phyloP scores from a whole-genome alignment of 1,140 invertebrate species.

The Trichonephila clavata region DNA sequence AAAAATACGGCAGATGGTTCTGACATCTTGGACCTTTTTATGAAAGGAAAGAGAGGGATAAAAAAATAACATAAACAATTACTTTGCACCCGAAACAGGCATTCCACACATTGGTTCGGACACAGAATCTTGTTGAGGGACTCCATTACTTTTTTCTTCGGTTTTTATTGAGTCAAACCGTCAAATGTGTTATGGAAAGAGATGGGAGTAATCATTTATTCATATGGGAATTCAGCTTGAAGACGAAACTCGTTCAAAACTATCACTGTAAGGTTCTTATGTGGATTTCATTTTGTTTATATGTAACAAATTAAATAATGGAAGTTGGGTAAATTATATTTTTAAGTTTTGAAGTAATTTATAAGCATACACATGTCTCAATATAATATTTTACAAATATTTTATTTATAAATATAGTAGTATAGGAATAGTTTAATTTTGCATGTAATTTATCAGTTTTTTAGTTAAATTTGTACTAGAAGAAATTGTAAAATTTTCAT shows the following conservation, averaged over 20 bases:
- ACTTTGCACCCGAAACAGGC: slow-evolving; percentile 36
- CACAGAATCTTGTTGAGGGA: slow-evolving; percentile 1
- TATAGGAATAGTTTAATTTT: too few relatives aligned
- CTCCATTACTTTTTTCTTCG: neutral
- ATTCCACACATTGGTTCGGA: slow-evolving; percentile 38
- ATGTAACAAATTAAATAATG: too few relatives aligned
- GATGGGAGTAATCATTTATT: neutral
- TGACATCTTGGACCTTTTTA: slow-evolving; percentile 44
- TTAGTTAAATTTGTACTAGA: too few relatives aligned
- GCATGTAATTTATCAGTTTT: too few relatives aligned
- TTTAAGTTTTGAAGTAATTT: too few relatives aligned
- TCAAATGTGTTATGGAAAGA: neutral
- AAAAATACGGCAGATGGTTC: slow-evolving; percentile 51
- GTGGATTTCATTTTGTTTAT: too few relatives aligned
- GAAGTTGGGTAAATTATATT: too few relatives aligned
- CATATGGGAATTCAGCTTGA: neutral
- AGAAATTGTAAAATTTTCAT: too few relatives aligned
- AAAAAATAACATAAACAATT: slow-evolving; percentile 54
- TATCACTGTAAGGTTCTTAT: neutral
- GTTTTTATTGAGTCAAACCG: slow-evolving; percentile 38
- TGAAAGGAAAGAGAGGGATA: slow-evolving; percentile 35
- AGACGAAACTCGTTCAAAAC: neutral
- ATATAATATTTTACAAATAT: too few relatives aligned
- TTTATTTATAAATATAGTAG: too few relatives aligned
- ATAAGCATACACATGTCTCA: too few relatives aligned